phyloP scores from a whole-genome alignment of 2,113 vertebrate genomes.

The Caretta caretta region DNA sequence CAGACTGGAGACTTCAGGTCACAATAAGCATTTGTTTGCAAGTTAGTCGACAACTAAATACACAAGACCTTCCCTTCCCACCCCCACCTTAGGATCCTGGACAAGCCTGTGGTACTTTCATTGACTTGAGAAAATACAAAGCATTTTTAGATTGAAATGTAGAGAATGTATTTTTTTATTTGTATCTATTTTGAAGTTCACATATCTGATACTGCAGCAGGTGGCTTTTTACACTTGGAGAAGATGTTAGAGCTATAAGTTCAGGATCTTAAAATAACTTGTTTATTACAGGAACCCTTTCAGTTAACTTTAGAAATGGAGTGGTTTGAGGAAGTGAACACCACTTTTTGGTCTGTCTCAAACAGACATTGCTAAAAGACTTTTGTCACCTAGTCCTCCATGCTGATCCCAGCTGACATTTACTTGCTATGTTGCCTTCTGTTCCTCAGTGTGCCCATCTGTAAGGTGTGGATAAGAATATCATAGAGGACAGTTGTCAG shows the following conservation, averaged over 20 bases:
- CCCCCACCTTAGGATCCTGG: neutral
- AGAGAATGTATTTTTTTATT: constrained; percentile 14
- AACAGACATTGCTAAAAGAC: neutral
- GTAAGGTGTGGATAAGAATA: neutral
- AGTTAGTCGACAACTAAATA: neutral
- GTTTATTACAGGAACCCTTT: constrained; percentile 48
- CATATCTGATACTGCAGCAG: constrained; percentile 58
- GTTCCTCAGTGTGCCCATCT: neutral
- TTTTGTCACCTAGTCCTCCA: neutral
- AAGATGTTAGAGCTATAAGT: constrained; percentile 45
- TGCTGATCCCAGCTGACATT: neutral
- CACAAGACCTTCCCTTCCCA: neutral
- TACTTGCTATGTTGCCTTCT: neutral
- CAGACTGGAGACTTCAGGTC: neutral
- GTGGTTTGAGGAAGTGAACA: constrained; percentile 13
- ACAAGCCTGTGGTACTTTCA: neutral
- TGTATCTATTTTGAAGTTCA: constrained; percentile 57
- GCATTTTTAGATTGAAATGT: constrained; percentile 46
- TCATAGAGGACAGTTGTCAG: neutral
- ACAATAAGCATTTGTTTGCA: neutral
- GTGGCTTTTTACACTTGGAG: constrained; percentile 60
- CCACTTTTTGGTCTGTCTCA: constrained; percentile 14
- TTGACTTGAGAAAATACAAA: constrained; percentile 40
- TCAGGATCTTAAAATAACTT: constrained; percentile 68
- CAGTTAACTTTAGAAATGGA: constrained; percentile 42